Percentiles rank a stretch among this genome's conserved stretches.
Conservation (phyloP, 2,888 invertebrate genomes). For the Fissipunctia ypsillon region DNA sequence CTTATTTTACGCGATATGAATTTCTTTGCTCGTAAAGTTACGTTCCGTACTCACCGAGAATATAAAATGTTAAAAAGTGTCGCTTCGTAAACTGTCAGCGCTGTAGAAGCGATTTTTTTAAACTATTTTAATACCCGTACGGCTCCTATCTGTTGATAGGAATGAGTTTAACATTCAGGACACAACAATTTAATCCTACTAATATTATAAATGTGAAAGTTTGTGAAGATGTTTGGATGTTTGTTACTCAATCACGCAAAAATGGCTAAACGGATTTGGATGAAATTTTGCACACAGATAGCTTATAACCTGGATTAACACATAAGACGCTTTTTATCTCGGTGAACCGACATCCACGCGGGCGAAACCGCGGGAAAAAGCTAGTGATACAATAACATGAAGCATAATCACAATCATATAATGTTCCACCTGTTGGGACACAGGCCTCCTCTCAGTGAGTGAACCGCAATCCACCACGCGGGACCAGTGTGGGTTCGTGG, state of each 20-base stretch:
- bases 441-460: too few species aligned
- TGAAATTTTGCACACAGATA: too few species aligned
- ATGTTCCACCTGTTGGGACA: not conserved
- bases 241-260: too few species aligned
- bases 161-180: not conserved
- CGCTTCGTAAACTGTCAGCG: conserved; percentile 30
- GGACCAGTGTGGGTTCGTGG: not conserved
- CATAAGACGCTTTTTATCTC: too few species aligned
- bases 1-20: conserved; percentile 60
- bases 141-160: conserved; percentile 2
- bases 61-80: conserved; percentile 55
- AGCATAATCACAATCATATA: not conserved
- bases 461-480: too few species aligned
- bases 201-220: too few species aligned
- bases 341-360: too few species aligned
- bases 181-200: not conserved
- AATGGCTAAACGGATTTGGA: too few species aligned
- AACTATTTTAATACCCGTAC: conserved; percentile 6
- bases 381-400: not conserved
- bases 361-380: too few species aligned
- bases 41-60: conserved; percentile 40
- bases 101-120: conserved; percentile 11
- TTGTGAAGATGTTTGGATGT: too few species aligned
- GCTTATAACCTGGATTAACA: too few species aligned
- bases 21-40: conserved; percentile 52